Conservation (phyloP, 1,140 invertebrate genomes). For the Leptinotarsa defecta region DNA sequence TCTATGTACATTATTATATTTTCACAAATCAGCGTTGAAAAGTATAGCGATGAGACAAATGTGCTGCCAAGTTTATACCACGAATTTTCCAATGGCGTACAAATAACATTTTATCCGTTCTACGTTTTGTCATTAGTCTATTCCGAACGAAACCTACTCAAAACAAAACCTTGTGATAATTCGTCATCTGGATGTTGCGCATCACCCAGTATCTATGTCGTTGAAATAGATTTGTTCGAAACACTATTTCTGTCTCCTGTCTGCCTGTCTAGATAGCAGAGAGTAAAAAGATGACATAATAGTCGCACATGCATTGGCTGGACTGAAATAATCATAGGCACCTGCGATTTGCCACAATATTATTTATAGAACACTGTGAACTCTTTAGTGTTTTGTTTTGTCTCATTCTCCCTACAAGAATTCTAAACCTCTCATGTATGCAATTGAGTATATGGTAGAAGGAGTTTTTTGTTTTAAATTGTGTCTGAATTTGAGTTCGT, state of each 20-base stretch:
- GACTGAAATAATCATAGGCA: constrained; percentile 36
- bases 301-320: constrained; percentile 32
- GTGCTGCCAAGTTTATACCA: no score
- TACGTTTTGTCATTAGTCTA: no score
- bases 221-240: background rate
- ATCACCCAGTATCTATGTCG: background rate
- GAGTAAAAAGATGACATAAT: constrained; percentile 38
- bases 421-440: constrained; percentile 10
- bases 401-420: constrained; percentile 16
- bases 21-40: no score
- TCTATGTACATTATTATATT: no score
- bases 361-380: constrained; percentile 31
- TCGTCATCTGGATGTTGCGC: background rate
- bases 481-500: no score
- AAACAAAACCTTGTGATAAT: background rate
- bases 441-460: background rate
- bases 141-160: background rate
- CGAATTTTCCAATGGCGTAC: no score
- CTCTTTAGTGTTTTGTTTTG: constrained; percentile 24
- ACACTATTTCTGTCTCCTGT: constrained; percentile 34
- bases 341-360: constrained; percentile 35
- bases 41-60: no score
- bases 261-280: constrained; percentile 15
- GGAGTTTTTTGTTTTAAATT: background rate
- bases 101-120: no score